These are phyloP conservation scores for Embidobia sp. DNA, from an alignment of 2,888 invertebrate genomes.

Conservation along the genomic window DNA sequence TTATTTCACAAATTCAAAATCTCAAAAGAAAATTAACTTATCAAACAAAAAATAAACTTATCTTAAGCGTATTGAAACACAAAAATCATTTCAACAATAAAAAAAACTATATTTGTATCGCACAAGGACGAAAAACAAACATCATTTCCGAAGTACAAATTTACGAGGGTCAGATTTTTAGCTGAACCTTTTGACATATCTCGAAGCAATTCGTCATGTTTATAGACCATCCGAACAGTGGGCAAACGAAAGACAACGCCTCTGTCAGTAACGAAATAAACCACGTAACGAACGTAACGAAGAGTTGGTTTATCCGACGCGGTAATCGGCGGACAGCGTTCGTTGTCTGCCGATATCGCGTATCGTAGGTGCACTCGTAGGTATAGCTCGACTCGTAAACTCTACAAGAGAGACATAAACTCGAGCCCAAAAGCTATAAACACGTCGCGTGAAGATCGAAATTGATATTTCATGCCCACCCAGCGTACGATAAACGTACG, in stretches of 20 bases:
- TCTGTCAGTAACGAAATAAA: constrained; percentile 55
- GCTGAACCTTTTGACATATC: no score
- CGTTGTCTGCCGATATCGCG: constrained; percentile 61
- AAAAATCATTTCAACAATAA: no score
- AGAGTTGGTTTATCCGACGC: constrained; percentile 55
- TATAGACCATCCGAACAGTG: no score
- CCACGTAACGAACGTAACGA: constrained; percentile 47
- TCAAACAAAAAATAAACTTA: no score
- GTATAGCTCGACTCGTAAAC: constrained; percentile 70
- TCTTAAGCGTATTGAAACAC: no score
- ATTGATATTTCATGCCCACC: constrained; percentile 74
- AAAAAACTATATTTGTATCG: no score
- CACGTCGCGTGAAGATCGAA: constrained; percentile 72
- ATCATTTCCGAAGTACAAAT: no score
- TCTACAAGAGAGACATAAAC: constrained; percentile 72
- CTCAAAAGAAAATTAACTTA: no score
- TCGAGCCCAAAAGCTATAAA: constrained; percentile 69
- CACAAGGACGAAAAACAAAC: no score
- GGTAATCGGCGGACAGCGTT: constrained; percentile 52
- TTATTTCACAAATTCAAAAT: no score
- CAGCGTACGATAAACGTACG: constrained; percentile 67
- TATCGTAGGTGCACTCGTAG: constrained; percentile 64
- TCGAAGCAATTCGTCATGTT: no score
- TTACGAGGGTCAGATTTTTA: no score
- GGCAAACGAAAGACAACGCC: constrained; percentile 54